Evolutionary conservation across 2,888 invertebrate species (phyloP), one percentile per base, ranked within the genome.

Genomic region (Drosophila maculinotata): DNA sequence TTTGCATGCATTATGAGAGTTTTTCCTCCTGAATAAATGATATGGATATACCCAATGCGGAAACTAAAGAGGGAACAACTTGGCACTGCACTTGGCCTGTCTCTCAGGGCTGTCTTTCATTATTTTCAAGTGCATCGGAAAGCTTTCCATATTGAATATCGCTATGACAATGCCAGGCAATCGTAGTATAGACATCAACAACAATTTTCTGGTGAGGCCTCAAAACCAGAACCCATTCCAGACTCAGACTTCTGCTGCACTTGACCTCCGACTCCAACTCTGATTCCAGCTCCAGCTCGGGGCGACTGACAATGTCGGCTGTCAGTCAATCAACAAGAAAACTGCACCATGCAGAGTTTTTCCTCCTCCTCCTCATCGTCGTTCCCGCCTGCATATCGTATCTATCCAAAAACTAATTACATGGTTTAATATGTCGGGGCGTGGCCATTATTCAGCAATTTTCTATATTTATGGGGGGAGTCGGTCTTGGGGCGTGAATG

Each of bases 381-480:
- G n/a, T n/a, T n/a, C 30, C 10, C 12, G 25, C 15, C 49, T 48
- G 63, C 62, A 58, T 65, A 36, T 56, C 51, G 25, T 79, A 72
- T 79, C 80, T 73, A 73, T 72, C 62, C 54, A 66, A 79, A 20
- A 81, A 79, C 71, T 79, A 81, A 81, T 85, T 81, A 81, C 79
- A 81, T 69, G 81, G 74, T 79, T 81, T 75, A 74, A 82, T 81
- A 74, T 82, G 85, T 65, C 25, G 63, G 64, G 72, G 84, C 62
- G 84, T 75, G 81, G 42, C 78, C 74, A 82, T 81, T 82, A 81
- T 69, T 81, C 85, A 85, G 85, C 85, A 76, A 56, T 58, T 72
- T 82, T 71, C 45, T 42, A 23, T 51, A 49, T 58, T 14, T 10
- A 12, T 5, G 28, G 14, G 9, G 15, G 31, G 25, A 20, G 15